Percentiles rank a stretch among this genome's conserved stretches.
Conservation (phyloP, 2,113 vertebrate genomes). For the Formicarius rufipectus region DNA sequence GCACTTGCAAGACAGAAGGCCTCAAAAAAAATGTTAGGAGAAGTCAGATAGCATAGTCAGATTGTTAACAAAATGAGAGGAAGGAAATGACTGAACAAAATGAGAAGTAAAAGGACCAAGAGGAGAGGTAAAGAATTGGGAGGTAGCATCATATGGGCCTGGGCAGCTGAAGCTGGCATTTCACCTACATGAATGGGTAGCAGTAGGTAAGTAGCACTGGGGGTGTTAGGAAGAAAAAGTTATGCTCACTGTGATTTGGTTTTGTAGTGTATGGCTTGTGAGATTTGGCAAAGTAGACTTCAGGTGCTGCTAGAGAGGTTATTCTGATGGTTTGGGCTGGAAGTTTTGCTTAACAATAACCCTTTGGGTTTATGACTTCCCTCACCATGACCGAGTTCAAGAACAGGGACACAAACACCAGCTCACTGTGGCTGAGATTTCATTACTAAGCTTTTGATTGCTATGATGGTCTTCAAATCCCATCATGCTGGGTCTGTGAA, state of each 20-base stretch:
- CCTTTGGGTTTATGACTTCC: not conserved
- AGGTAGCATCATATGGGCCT: not conserved
- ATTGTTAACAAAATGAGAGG: not conserved
- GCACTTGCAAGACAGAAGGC: not conserved
- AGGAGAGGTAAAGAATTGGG: not conserved
- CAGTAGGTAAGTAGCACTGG: not conserved
- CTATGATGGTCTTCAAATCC: not conserved
- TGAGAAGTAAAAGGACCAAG: not conserved
- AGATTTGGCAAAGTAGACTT: not conserved
- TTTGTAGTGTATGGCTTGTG: not conserved
- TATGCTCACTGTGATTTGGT: not conserved
- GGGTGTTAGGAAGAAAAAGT: not conserved
- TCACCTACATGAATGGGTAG: not conserved
- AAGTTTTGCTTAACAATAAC: not conserved
- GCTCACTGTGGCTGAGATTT: not conserved
- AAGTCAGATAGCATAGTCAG: not conserved
- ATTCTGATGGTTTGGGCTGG: not conserved
- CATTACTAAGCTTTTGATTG: not conserved
- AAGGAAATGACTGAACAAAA: not conserved
- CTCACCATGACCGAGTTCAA: not conserved
- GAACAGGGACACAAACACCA: not conserved
- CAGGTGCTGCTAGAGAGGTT: not conserved
- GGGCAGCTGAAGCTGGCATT: not conserved
- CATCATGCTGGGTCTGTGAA: not conserved
- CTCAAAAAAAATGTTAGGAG: not conserved